Base-by-base conservation (phyloP, 2,113 vertebrate species). In the Barnardius zonarius region DNA sequence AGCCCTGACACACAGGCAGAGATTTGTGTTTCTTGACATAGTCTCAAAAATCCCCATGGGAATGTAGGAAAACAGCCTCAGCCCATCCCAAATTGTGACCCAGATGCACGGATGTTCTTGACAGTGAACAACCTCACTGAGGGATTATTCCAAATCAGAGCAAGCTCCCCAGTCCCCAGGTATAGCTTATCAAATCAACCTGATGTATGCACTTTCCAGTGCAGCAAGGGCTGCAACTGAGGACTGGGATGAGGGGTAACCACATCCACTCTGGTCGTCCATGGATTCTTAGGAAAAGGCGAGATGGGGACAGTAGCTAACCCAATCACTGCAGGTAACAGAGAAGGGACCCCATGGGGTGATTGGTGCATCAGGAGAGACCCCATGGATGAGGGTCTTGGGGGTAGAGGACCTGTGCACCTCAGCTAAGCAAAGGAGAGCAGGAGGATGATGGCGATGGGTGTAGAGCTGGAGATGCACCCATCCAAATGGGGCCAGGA, bases 351-450 rank as follows among this genome's bases (percentile, higher is more conserved):
- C 35, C 8, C 33, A 3, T 3, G 44, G 59, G 9, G 15, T 1
- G 0, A 72, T 33, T 49, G 37, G 57, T n/a, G 9, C 30, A 5
- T 2, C 49, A 73, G 44, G 37, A 67, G 17, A 44, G 16, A 49
- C 15, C 5, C 23, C 5, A 2, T 0, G 5, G 31, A 37, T 61
- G n/a, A 62, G 20, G 13, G 10, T 11, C 28, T 44, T 0, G 0
- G 4, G 8, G 6, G 7, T n/a, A n/a, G 39, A 73, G 14, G 8
- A 9, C 5, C 35, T 59, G 19, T 3, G 33, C 19, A 11, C 9
- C 39, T 39, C 59, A 27, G 22, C 0, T 0, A 31, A 73, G 20
- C 25, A 39, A 41, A 43, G 19, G 1, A 33, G 10, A 83, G 15
- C n/a, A 18, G 41, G 9, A 72, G 18, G 19, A 6, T 18, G 49